These are phyloP conservation scores for Drosophila pruinosa DNA, from an alignment of 1,140 invertebrate species.

Conservation along the genomic window DNA sequence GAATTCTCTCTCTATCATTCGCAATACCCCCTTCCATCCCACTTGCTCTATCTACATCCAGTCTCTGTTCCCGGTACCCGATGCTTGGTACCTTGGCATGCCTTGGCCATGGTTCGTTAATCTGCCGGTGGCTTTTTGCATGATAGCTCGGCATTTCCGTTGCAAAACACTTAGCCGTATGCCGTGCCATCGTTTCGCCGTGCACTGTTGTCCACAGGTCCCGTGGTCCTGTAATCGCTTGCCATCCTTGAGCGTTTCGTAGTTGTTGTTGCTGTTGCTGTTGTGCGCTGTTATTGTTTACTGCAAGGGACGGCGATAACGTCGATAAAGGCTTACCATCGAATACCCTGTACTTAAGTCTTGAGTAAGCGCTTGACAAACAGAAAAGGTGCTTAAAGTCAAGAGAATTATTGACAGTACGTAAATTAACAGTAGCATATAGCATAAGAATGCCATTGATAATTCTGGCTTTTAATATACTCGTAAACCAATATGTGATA, in stretches of 20 bases:
- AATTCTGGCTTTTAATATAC: not conserved
- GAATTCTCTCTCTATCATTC: constrained; percentile 12
- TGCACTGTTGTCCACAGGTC: not conserved
- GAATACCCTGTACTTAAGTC: constrained; percentile 33
- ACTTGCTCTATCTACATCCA: constrained; percentile 18
- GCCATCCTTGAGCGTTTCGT: constrained; percentile 63
- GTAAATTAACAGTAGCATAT: not conserved
- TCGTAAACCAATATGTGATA: too few species aligned
- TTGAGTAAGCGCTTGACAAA: not conserved
- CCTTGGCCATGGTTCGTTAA: constrained; percentile 80
- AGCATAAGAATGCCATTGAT: not conserved
- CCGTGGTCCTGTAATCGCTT: constrained; percentile 68
- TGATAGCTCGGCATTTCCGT: constrained; percentile 78
- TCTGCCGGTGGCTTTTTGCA: constrained; percentile 79
- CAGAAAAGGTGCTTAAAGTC: not conserved
- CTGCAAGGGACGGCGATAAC: constrained; percentile 45
- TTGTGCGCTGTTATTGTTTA: constrained; percentile 68
- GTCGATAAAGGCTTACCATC: constrained; percentile 6
- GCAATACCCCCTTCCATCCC: not conserved
- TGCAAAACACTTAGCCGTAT: constrained; percentile 79
- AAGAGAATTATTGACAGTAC: not conserved
- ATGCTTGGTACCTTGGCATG: constrained; percentile 48
- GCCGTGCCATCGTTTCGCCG: not conserved
- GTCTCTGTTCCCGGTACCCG: too few species aligned
- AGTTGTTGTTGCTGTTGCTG: constrained; percentile 33